Percentiles rank a stretch among this genome's conserved stretches.
Conservation (phyloP, 2,888 invertebrate species). For the Dolichopus griseipennis region DNA sequence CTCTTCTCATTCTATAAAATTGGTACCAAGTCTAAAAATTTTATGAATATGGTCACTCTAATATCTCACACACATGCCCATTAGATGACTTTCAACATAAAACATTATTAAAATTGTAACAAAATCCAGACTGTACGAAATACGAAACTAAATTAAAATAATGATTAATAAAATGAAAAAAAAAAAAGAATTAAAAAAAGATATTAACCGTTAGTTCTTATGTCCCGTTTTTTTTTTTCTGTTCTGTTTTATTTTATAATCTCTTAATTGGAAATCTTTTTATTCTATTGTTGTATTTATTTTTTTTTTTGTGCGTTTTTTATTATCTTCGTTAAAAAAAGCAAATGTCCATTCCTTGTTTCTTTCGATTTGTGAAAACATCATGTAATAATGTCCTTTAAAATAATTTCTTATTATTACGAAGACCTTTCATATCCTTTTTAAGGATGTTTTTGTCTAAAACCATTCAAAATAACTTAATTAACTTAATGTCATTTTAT, state of each 20-base stretch:
- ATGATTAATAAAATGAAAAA: background rate
- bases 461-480: background rate
- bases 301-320: background rate
- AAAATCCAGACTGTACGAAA: too few relatives aligned
- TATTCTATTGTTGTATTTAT: background rate
- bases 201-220: background rate
- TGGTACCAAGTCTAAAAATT: too few relatives aligned
- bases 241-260: background rate
- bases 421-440: too few relatives aligned
- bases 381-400: background rate
- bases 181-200: background rate
- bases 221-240: background rate
- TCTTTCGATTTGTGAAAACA: too few relatives aligned
- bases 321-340: background rate
- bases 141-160: background rate
- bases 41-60: too few relatives aligned
- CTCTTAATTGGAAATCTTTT: background rate
- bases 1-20: too few relatives aligned
- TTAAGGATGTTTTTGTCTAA: background rate
- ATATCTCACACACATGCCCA: too few relatives aligned
- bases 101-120: too few relatives aligned
- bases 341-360: background rate
- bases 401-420: background rate
- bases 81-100: too few relatives aligned
- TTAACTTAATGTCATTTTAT: constrained; percentile 2